Evolutionary conservation across 2,888 invertebrate genomes (phyloP).

Genomic region (Entomobrya multifasciata): DNA sequence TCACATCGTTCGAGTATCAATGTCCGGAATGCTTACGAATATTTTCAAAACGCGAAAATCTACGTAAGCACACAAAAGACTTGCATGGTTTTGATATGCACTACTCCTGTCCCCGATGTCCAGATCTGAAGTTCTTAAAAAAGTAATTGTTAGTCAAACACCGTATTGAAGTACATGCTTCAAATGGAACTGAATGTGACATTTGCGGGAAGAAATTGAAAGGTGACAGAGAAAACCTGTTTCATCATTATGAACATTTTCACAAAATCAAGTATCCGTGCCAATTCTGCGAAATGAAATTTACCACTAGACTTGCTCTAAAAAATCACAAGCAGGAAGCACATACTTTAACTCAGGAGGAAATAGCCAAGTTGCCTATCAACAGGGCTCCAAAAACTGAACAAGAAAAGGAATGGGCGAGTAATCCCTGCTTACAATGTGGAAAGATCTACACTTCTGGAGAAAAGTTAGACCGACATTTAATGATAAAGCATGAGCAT

Average conservation of each 20-base stretch:
- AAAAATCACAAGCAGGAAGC: background rate
- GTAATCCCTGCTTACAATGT: background rate
- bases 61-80: background rate
- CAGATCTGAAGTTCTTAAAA: background rate
- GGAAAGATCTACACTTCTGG: background rate
- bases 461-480: background rate
- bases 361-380: background rate
- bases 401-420: background rate
- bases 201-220: background rate
- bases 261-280: background rate
- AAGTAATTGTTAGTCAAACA: background rate
- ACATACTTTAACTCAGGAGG: background rate
- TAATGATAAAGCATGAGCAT: background rate
- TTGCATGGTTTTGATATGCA: background rate
- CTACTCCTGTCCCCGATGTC: background rate
- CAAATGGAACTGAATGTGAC: background rate
- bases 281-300: background rate
- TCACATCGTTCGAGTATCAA: background rate
- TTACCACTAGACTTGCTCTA: background rate
- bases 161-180: background rate
- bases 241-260: background rate
- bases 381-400: background rate
- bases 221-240: background rate
- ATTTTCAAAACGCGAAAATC: background rate
- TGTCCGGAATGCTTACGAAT: background rate